phyloP scores from a whole-genome alignment of 1,140 invertebrate species.

The Pseudomyrmex concolor region DNA sequence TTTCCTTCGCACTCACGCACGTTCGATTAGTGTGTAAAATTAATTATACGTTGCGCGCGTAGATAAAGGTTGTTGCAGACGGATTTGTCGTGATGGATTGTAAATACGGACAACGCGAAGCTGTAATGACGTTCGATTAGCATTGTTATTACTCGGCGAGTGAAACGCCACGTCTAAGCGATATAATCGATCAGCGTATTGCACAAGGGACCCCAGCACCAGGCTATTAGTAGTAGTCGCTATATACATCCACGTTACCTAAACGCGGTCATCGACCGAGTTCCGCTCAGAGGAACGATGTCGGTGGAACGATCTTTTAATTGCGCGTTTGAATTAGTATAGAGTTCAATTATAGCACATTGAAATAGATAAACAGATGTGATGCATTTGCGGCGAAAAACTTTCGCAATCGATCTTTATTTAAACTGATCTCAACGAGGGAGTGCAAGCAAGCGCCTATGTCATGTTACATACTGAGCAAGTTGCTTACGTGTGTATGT shows the following conservation, averaged over 20 bases:
- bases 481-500: neutral
- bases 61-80: neutral
- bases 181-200: conserved; percentile 49
- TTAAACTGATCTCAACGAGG: conserved; percentile 48
- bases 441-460: too few species aligned
- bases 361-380: conserved; percentile 39
- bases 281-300: conserved; percentile 62
- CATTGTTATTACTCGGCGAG: conserved; percentile 53
- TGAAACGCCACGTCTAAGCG: conserved; percentile 56
- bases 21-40: conserved; percentile 30
- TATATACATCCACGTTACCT: conserved; percentile 50
- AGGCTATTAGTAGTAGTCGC: conserved; percentile 44
- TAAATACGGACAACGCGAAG: conserved; percentile 28
- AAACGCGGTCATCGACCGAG: conserved; percentile 72
- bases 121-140: conserved; percentile 56
- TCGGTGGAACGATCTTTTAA: conserved; percentile 35
- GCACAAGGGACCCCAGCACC: conserved; percentile 36
- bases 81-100: conserved; percentile 48
- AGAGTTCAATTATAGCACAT: conserved; percentile 55
- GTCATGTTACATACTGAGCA: too few species aligned
- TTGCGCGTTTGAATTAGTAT: conserved; percentile 60
- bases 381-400: conserved; percentile 44
- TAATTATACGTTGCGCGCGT: conserved; percentile 17
- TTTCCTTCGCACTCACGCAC: neutral
- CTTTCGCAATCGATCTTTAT: conserved; percentile 69